These are phyloP conservation scores for Lepidochrysops patricia DNA, from an alignment of 2,888 invertebrate species.

Conservation along the genomic window DNA sequence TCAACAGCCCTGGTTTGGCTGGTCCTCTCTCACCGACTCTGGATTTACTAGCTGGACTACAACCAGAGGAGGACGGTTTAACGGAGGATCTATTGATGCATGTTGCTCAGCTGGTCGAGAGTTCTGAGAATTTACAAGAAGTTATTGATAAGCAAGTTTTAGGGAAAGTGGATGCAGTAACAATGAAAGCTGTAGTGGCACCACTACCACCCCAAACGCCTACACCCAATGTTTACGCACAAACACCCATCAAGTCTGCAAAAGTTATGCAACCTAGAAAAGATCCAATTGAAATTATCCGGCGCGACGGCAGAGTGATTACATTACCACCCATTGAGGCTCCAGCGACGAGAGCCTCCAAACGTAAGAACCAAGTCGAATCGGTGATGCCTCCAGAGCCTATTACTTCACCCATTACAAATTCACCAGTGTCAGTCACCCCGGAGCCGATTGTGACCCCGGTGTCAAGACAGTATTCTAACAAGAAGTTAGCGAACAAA, in stretches of 20 bases:
- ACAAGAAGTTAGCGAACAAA: constrained; percentile 47
- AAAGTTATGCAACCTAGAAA: constrained; percentile 50
- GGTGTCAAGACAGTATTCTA: constrained; percentile 55
- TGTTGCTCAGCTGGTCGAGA: constrained; percentile 82
- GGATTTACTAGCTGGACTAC: constrained; percentile 73
- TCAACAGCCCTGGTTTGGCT: constrained; percentile 66
- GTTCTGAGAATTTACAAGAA: constrained; percentile 79
- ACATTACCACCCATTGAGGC: constrained; percentile 88
- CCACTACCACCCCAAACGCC: constrained; percentile 32
- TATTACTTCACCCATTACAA: constrained; percentile 28
- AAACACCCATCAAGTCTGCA: constrained; percentile 41
- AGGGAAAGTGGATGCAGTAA: constrained; percentile 55
- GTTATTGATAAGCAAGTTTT: constrained; percentile 80
- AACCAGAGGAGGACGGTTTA: constrained; percentile 78
- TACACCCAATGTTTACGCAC: constrained; percentile 36
- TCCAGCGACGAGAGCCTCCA: constrained; percentile 85
- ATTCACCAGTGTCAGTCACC: constrained; percentile 29
- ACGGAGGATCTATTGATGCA: constrained; percentile 82
- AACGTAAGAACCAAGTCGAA: constrained; percentile 72
- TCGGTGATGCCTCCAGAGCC: constrained; percentile 17
- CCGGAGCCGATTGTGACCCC: constrained; percentile 44
- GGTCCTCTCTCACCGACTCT: constrained; percentile 75
- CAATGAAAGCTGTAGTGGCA: constrained; percentile 33
- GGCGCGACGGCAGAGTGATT: constrained; percentile 83
- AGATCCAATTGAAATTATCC: constrained; percentile 81